These are phyloP conservation scores for Hyperoodon ampullatus DNA, from an alignment of 2,113 vertebrate species.

Conservation along the genomic window DNA sequence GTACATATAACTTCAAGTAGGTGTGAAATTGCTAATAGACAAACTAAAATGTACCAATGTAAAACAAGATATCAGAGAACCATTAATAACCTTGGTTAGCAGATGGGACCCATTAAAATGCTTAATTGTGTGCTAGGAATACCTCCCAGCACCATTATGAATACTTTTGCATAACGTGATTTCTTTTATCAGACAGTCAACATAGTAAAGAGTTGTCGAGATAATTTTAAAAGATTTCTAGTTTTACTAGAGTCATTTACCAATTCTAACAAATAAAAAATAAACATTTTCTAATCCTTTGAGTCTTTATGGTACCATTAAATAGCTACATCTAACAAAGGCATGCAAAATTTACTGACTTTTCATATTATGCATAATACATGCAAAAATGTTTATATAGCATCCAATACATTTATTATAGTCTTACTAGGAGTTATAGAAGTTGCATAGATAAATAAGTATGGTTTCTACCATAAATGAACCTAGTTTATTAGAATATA, in stretches of 20 bases:
- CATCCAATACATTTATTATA: background rate
- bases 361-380: background rate
- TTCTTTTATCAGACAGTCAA: background rate
- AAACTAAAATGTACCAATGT: slow-evolving; percentile 46
- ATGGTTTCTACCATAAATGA: background rate
- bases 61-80: slow-evolving; percentile 49
- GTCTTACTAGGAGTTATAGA: background rate
- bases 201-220: background rate
- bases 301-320: background rate
- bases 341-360: background rate
- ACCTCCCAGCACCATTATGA: background rate
- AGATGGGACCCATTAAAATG: background rate
- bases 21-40: slow-evolving; percentile 55
- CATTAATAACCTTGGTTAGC: background rate
- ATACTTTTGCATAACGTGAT: background rate
- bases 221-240: slow-evolving; percentile 14
- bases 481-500: background rate
- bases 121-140: background rate
- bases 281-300: background rate
- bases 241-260: slow-evolving; percentile 11
- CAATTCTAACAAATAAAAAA: background rate
- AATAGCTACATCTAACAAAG: background rate
- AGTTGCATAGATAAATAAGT: background rate
- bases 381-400: background rate
- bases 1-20: slow-evolving; percentile 35